Conservation (phyloP, 1,140 invertebrate species). For the Yoshiicerus persimilis region DNA sequence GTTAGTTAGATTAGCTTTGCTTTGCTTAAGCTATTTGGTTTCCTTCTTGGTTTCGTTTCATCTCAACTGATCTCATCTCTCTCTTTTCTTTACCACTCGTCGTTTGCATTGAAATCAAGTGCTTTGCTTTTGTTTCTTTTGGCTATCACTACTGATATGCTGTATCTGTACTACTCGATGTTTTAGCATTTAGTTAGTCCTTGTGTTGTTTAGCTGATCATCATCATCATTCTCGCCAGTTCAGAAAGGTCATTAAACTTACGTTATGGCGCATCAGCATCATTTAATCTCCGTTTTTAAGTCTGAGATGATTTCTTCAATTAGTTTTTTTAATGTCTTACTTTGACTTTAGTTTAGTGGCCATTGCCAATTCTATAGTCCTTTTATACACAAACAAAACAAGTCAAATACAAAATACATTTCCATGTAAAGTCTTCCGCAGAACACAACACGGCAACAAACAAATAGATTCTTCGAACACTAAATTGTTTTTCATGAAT, state of each 20-base stretch:
- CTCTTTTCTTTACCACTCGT: not conserved
- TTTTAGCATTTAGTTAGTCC: conserved; percentile 1
- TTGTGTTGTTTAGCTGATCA: conserved; percentile 2
- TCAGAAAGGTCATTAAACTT: conserved; percentile 29
- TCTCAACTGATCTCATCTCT: not conserved
- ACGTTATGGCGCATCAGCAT: conserved; percentile 9
- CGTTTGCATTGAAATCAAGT: not conserved
- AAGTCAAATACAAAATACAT: not conserved
- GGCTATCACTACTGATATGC: not conserved
- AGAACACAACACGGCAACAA: too few relatives aligned
- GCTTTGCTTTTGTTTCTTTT: conserved; percentile 13
- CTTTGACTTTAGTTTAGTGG: not conserved
- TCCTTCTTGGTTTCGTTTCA: not conserved
- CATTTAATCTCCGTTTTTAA: conserved; percentile 25
- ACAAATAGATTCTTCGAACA: not conserved
- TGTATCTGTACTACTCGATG: not conserved
- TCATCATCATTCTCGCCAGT: conserved; percentile 7
- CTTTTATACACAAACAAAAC: not conserved
- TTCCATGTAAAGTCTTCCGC: not conserved
- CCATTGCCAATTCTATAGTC: not conserved
- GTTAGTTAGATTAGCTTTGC: not conserved
- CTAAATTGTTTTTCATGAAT: not conserved
- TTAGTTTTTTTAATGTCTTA: conserved; percentile 17
- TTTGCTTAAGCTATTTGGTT: not conserved
- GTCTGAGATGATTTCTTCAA: conserved; percentile 27